phyloP scores from a whole-genome alignment of 1,140 invertebrate genomes.

The Pissodes strobi region DNA sequence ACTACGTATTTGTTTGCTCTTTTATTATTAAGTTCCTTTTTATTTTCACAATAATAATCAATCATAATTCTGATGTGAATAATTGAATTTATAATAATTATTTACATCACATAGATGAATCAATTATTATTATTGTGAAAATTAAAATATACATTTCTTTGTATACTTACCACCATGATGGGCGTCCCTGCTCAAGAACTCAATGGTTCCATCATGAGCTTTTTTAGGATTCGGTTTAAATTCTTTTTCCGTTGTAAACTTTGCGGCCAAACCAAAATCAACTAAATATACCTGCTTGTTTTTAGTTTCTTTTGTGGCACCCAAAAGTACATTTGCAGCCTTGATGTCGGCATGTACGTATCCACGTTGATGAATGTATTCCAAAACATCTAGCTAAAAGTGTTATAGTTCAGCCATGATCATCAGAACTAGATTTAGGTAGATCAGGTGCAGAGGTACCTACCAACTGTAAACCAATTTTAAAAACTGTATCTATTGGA shows the following conservation, averaged over 20 bases:
- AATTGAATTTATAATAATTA: too few species aligned
- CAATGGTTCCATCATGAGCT: constrained; percentile 94
- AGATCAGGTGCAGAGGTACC: too few species aligned
- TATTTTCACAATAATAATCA: too few species aligned
- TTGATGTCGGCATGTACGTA: constrained; percentile 95
- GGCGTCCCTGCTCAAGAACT: constrained; percentile 93
- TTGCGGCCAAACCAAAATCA: constrained; percentile 90
- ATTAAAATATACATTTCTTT: too few species aligned
- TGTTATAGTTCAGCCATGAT: too few species aligned
- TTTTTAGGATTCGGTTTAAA: constrained; percentile 87
- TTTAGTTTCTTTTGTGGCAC: constrained; percentile 44
- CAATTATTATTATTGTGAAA: too few species aligned
- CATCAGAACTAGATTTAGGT: too few species aligned
- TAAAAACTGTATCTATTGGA: constrained; percentile 74
- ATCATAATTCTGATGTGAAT: too few species aligned
- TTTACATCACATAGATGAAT: too few species aligned
- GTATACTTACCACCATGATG: constrained; percentile 75
- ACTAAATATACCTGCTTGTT: constrained; percentile 84
- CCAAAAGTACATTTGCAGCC: constrained; percentile 83
- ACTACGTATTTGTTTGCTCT: too few species aligned
- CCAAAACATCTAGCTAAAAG: constrained; percentile 77
- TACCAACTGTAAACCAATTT: constrained; percentile 86
- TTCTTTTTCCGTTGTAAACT: constrained; percentile 71
- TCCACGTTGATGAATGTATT: constrained; percentile 84
- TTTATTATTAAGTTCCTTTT: too few species aligned